These are phyloP conservation scores for Drosophila kuntzei DNA, from an alignment of 2,888 invertebrate species.

Conservation along the genomic window DNA sequence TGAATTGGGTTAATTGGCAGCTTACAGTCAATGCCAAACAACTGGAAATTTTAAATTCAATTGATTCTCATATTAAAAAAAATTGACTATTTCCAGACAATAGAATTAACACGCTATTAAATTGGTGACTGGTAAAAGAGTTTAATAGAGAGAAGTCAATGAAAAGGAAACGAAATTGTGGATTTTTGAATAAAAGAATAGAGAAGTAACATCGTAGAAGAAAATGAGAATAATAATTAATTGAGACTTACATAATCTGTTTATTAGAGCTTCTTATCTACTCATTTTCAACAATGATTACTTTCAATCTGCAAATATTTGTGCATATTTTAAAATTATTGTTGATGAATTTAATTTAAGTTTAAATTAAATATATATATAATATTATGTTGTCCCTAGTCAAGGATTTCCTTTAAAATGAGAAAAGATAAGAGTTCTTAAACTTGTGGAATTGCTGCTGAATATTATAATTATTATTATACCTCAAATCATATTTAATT, in stretches of 20 bases:
- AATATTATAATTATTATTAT: not conserved
- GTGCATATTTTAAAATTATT: not conserved
- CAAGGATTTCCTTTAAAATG: not conserved
- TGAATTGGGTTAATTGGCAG: conserved; percentile 51
- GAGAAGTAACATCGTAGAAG: too few relatives aligned
- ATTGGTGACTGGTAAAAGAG: not conserved
- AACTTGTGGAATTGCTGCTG: not conserved
- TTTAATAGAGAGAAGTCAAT: not conserved
- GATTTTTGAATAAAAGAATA: not conserved
- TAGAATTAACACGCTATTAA: not conserved
- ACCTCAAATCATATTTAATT: conserved; percentile 11
- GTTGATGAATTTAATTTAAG: too few relatives aligned
- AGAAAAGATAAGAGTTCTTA: not conserved
- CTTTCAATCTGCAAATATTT: not conserved
- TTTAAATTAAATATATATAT: too few relatives aligned
- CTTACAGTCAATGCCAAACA: conserved; percentile 24
- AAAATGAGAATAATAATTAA: too few relatives aligned
- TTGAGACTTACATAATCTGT: too few relatives aligned
- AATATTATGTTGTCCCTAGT: too few relatives aligned
- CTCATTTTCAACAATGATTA: not conserved
- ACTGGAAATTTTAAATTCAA: conserved; percentile 7
- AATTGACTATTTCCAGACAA: not conserved
- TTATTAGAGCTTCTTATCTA: not conserved
- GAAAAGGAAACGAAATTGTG: not conserved
- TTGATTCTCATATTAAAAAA: conserved; percentile 7